Conservation (phyloP, 1,140 invertebrate species). For the Drosophila mayri region DNA sequence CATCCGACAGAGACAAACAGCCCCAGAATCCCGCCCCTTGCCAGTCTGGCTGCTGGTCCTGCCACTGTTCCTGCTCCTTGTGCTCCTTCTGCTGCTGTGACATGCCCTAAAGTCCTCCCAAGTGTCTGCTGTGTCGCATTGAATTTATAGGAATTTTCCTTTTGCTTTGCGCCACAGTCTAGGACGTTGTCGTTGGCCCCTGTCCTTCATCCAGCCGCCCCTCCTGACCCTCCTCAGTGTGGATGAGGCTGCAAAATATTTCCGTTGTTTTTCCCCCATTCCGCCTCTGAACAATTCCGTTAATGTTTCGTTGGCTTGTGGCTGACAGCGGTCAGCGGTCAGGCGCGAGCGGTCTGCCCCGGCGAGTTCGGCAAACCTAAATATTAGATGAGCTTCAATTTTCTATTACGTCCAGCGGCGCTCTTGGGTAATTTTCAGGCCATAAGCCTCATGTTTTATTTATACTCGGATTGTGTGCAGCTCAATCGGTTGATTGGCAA, state of each 20-base stretch:
- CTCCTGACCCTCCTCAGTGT: slow-evolving; percentile 10
- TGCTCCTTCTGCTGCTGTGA: slow-evolving; percentile 56
- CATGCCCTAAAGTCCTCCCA: slow-evolving; percentile 79
- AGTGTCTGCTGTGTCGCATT: slow-evolving; percentile 82
- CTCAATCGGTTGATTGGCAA: slow-evolving; percentile 56
- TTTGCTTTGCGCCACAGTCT: slow-evolving; percentile 54
- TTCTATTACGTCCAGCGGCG: slow-evolving; percentile 54
- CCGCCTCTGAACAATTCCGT: slow-evolving; percentile 62
- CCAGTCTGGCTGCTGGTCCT: slow-evolving; percentile 34
- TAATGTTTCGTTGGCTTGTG: slow-evolving; percentile 67
- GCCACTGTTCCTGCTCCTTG: not conserved
- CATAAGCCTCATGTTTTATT: slow-evolving; percentile 70
- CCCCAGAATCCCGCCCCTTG: slow-evolving; percentile 17
- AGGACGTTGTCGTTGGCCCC: slow-evolving; percentile 41
- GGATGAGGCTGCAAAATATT: slow-evolving; percentile 56
- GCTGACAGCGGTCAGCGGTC: slow-evolving; percentile 75
- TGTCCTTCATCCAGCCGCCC: slow-evolving; percentile 24
- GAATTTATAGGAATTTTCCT: slow-evolving; percentile 83
- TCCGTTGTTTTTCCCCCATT: slow-evolving; percentile 53
- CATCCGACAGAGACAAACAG: slow-evolving; percentile 70
- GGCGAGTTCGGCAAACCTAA: slow-evolving; percentile 61
- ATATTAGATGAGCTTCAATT: slow-evolving; percentile 72
- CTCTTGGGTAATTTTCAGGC: slow-evolving; percentile 63
- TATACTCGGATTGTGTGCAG: slow-evolving; percentile 58
- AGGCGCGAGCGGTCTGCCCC: slow-evolving; percentile 26